Evolutionary conservation across 2,797 vertebrate genomes (phyloP).

Genomic region (Babyrousa celebensis): DNA sequence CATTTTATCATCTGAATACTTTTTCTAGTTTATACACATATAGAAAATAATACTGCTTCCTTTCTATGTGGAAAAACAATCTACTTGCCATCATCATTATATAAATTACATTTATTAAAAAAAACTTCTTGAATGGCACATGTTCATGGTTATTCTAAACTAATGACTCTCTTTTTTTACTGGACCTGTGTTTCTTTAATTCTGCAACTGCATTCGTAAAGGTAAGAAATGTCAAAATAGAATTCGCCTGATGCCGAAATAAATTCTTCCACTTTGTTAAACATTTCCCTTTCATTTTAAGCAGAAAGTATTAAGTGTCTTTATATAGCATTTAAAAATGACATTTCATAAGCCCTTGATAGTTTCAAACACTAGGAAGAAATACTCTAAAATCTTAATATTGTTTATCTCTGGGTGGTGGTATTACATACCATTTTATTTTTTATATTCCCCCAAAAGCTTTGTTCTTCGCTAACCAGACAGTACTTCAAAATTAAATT

Average conservation of each 20-base stretch:
- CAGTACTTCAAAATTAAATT: slow-evolving; percentile 72
- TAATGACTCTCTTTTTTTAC: slow-evolving; percentile 56
- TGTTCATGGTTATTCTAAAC: slow-evolving; percentile 43
- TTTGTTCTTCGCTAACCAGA: slow-evolving; percentile 60
- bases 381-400: slow-evolving; percentile 72
- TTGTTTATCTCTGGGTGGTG: slow-evolving; percentile 66
- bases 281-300: slow-evolving; percentile 68
- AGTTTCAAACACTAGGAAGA: slow-evolving; percentile 71
- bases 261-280: slow-evolving; percentile 65
- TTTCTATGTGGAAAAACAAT: slow-evolving; percentile 63
- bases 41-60: slow-evolving; percentile 66
- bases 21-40: slow-evolving; percentile 49
- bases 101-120: not conserved
- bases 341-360: slow-evolving; percentile 33
- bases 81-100: slow-evolving; percentile 53
- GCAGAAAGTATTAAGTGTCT: slow-evolving; percentile 58
- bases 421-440: slow-evolving; percentile 77
- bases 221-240: slow-evolving; percentile 65
- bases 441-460: slow-evolving; percentile 69
- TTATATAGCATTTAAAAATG: slow-evolving; percentile 56
- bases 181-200: slow-evolving; percentile 24
- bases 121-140: slow-evolving; percentile 44
- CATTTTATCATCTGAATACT: slow-evolving; percentile 59
- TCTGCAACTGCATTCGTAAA: slow-evolving; percentile 63
- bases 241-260: slow-evolving; percentile 31